These are phyloP conservation scores for Halcyon malimbica DNA, from an alignment of 2,113 vertebrate species.

Conservation along the genomic window DNA sequence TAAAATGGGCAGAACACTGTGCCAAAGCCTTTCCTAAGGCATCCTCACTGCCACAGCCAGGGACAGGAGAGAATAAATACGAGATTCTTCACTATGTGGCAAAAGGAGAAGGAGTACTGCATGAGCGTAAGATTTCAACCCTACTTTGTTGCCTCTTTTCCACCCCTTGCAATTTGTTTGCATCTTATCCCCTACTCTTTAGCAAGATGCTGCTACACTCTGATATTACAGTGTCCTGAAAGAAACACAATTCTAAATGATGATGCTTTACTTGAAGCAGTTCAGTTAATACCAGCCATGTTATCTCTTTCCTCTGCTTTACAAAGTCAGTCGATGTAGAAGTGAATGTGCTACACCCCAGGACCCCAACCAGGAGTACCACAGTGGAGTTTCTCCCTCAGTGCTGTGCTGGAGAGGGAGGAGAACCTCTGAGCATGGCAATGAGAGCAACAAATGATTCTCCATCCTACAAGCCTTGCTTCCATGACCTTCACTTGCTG, in stretches of 20 bases:
- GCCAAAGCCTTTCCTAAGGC: neutral
- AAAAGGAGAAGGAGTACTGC: neutral
- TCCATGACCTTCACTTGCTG: neutral
- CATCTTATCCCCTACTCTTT: neutral
- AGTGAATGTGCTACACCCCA: neutral
- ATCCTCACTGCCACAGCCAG: neutral
- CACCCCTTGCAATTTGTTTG: neutral
- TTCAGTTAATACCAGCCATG: neutral
- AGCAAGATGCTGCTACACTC: neutral
- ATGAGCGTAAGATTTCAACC: neutral
- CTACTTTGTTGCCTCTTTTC: neutral
- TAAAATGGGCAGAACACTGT: neutral
- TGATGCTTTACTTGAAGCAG: neutral
- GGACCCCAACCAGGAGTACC: neutral
- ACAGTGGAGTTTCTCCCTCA: neutral
- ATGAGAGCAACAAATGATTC: neutral
- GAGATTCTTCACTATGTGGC: neutral
- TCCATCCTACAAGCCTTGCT: neutral
- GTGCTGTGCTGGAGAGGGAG: neutral
- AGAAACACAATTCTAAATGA: neutral
- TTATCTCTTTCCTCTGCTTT: neutral
- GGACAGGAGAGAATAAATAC: neutral
- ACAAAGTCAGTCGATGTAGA: accelerated
- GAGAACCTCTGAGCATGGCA: neutral
- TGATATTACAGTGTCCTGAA: neutral